Evolutionary conservation across 2,797 vertebrate species (phyloP).

Genomic region (Halcyon leucocephala): DNA sequence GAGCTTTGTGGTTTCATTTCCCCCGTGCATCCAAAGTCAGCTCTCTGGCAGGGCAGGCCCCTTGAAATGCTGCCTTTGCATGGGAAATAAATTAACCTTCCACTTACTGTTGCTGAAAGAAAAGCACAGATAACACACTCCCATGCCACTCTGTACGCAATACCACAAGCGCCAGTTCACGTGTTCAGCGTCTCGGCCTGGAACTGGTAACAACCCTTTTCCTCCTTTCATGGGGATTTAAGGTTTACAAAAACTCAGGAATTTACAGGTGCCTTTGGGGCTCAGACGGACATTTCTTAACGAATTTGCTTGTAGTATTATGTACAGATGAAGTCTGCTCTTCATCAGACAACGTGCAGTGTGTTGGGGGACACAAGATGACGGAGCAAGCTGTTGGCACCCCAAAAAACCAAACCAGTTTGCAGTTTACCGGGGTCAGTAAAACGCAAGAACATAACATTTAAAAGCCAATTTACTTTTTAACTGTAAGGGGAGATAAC

Average conservation of each 20-base stretch:
- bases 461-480: conserved; percentile 2
- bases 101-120: not conserved
- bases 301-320: not conserved
- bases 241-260: not conserved
- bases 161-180: not conserved
- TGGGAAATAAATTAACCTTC: not conserved
- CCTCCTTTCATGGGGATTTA: not conserved
- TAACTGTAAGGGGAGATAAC: conserved; percentile 33
- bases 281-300: not conserved
- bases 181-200: not conserved
- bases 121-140: not conserved
- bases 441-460: not conserved
- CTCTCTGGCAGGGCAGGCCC: not conserved
- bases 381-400: not conserved
- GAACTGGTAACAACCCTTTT: not conserved
- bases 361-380: not conserved
- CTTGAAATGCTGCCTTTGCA: conserved; percentile 43
- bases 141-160: not conserved
- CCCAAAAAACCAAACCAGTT: not conserved
- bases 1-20: conserved; percentile 19
- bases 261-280: not conserved
- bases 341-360: not conserved
- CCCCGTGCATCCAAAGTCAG: not conserved
- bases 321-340: not conserved
- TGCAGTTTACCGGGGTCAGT: not conserved